Evolutionary conservation across 92 coral and sea anemone species (phyloP), one percentile per base, ranked within the genome.

Genomic region (Umimayanthus kanabou): DNA sequence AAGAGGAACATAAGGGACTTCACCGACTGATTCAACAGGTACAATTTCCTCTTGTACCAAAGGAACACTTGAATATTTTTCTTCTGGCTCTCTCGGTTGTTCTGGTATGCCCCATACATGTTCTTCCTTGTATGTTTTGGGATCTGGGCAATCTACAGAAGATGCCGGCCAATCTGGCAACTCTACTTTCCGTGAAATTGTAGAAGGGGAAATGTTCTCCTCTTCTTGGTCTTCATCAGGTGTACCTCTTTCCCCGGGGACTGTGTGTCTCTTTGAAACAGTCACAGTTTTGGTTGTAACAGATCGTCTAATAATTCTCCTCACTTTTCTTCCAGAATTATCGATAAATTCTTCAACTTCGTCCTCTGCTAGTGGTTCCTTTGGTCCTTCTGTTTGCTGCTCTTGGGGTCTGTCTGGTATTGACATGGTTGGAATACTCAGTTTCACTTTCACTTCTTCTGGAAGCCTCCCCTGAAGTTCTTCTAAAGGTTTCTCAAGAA

Each of bases 1-100:
- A 33, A 73, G 22, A 16, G 78, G 78, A 73, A 75, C 79, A 75
- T 39, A 80, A 43, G 69, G 82, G 14, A 29, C 74, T 33, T 30
- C 58, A 43, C 80, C 73, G 16, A 16, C 14, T 43, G 18, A 42
- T 83, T 89, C 84, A 25, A 83, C 71, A 20, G 91, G 91, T 13
- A 75, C 61, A 42, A 72, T 80, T 73, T 88, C 81, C 43, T 73
- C 39, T 20, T 73, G 74, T 72, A 86, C 77, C 5, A 81, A 61
- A 28, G 57, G 75, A 6, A 73, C 47, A 6, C 80, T 0, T 13
- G 74, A 39, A 43, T 45, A 49, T 28, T 23, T 50, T 29, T 80
- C 87, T 71, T 88, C 91, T 33, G 91, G 91, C 53, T 81, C 65
- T 73, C 69, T 81, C 73, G 81, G 87, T 61, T 81, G 65, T 18